Evolutionary conservation across 1,140 invertebrate species (phyloP).

Genomic region (Penaeus chinensis): DNA sequence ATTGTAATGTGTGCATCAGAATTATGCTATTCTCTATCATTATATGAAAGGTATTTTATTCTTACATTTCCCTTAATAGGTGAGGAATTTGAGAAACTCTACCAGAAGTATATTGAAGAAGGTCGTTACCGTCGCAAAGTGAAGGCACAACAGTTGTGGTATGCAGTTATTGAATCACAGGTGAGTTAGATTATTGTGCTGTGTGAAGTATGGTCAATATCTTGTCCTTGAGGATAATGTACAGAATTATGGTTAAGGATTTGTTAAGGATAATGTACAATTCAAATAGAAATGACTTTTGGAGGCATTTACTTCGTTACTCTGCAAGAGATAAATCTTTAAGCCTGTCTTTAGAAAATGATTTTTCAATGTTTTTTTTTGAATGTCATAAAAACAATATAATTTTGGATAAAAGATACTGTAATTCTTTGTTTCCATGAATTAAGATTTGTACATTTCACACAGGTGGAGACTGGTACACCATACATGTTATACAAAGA

Average conservation of each 20-base stretch:
- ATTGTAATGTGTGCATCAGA: slow-evolving; percentile 1
- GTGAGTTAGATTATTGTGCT: neutral
- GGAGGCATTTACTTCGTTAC: too few relatives aligned
- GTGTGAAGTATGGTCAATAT: neutral
- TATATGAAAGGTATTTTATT: neutral
- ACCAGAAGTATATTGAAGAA: slow-evolving; percentile 89
- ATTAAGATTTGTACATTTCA: neutral
- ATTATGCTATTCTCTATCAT: neutral
- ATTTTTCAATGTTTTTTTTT: too few relatives aligned
- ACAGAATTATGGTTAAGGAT: too few relatives aligned
- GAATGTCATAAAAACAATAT: too few relatives aligned
- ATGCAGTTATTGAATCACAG: slow-evolving; percentile 93
- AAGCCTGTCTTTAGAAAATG: too few relatives aligned
- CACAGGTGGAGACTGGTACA: slow-evolving; percentile 91
- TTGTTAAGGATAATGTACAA: too few relatives aligned
- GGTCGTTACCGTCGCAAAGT: slow-evolving; percentile 81
- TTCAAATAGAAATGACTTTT: too few relatives aligned
- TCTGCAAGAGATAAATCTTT: too few relatives aligned
- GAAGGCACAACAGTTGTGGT: slow-evolving; percentile 91
- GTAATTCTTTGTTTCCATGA: too few relatives aligned
- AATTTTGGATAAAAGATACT: too few relatives aligned
- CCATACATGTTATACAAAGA: slow-evolving; percentile 99
- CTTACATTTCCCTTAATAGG: slow-evolving; percentile 67
- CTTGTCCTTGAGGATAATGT: neutral
- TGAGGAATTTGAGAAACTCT: slow-evolving; percentile 92